Percentiles rank a stretch among this genome's conserved stretches.
These are phyloP conservation scores for Drosophila asahinai DNA, from an alignment of 1,140 invertebrate species.

Conservation along the genomic window DNA sequence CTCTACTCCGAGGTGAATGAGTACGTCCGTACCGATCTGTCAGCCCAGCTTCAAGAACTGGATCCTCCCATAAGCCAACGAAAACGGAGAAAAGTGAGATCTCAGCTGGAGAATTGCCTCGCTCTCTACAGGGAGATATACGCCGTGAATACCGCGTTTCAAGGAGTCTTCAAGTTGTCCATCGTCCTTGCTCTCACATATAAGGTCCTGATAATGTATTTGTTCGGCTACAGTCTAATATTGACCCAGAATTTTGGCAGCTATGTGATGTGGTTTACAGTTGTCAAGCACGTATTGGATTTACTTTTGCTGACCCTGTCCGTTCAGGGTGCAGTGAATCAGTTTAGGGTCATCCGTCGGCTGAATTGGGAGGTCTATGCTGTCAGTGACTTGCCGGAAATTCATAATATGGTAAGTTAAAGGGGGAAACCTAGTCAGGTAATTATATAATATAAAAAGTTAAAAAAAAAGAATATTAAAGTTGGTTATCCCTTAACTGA, in stretches of 20 bases:
- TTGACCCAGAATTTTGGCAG: background rate
- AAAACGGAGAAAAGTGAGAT: background rate
- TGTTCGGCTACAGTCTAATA: conserved; percentile 7
- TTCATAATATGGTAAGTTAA: conserved; percentile 41
- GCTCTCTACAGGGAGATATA: conserved; percentile 53
- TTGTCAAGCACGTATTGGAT: conserved; percentile 43
- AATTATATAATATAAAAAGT: background rate
- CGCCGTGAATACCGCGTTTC: conserved; percentile 16
- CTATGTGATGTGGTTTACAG: background rate
- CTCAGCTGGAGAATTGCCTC: conserved; percentile 42
- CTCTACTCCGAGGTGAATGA: conserved; percentile 44
- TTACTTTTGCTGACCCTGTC: conserved; percentile 44
- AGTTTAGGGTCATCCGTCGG: conserved; percentile 23
- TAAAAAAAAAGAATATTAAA: background rate
- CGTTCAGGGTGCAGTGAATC: conserved; percentile 28
- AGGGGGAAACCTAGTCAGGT: background rate
- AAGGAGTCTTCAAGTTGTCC: conserved; percentile 28
- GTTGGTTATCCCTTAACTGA: too few species aligned
- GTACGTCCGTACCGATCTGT: conserved; percentile 28
- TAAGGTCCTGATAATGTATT: conserved; percentile 12
- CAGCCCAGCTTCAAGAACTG: conserved; percentile 9
- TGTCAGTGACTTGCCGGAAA: conserved; percentile 26
- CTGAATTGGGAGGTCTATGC: conserved; percentile 50
- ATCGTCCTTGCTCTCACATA: conserved; percentile 30
- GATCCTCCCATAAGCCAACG: background rate